Evolutionary conservation across 2,888 invertebrate species (phyloP), one percentile per base, ranked within the genome.

Genomic region (Stegophylla sp.): DNA sequence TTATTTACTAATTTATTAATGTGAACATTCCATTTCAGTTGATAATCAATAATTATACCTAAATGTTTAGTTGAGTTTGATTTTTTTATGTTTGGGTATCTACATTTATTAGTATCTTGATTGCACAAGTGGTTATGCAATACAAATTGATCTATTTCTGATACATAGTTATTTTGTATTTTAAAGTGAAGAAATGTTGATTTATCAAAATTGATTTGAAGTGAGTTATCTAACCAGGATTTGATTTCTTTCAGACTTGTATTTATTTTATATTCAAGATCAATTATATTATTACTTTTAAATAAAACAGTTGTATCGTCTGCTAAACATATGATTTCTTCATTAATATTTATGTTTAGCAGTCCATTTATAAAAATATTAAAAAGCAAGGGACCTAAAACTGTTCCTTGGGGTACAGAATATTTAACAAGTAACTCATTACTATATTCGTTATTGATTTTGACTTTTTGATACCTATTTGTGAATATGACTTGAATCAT

Each of bases 401-500:
- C 45, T 34, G 66, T 66, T 66, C 23, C 66, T 66, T 23, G 23
- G 12, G 15, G 45, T 15, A 66, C 17, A 28, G 45, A 66, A 66
- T 45, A 45, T 45, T 45, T 41, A 20, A 45, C 66, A 23, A 13
- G 0, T 45, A 45, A 66, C 45, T 66, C 23, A 45, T 45, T 26
- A 45, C 23, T 66, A 45, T 45, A 7, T 15, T 0, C 3, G 45
- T 66, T 66, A 10, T 45, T 45, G 15, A 45, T 23, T n/a, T 64
- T 64, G 1, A 64, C 64, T 64, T 20, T 64, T 64, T 43, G 20
- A 43, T 41, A 41, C 13, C 20, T 64, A 41, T 64, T 43, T 20
- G n/a, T 64, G 41, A 64, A 20, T 20, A 63, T 34, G 63, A 64
- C 20, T 64, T 64, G 20, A 64, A 43, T 41, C 41, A n/a, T 20